A percentile compares a stretch with the other conserved stretches of the same genome.
Conservation (phyloP, 2,797 vertebrate species). For the Sardinella longiceps region DNA sequence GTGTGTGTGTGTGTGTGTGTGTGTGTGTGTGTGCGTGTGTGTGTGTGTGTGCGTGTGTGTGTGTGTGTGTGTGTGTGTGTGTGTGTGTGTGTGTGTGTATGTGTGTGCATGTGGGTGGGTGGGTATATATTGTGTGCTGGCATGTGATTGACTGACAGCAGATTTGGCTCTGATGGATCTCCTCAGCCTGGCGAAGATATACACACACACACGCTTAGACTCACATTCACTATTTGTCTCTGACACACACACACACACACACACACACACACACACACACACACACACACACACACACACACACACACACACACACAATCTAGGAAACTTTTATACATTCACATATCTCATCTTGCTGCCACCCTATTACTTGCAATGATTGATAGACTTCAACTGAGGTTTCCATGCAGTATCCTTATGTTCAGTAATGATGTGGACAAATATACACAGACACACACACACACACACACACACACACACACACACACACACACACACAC, state of each 20-base stretch:
- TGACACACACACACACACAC: background rate
- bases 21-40: too few species aligned
- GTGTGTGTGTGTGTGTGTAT: constrained; percentile 15
- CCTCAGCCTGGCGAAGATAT: background rate
- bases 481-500: constrained; percentile 13
- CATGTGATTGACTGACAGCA: constrained; percentile 8
- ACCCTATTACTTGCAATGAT: background rate
- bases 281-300: background rate
- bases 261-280: background rate
- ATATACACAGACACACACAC: background rate
- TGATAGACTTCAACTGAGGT: background rate
- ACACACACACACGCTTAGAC: background rate
- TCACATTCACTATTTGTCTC: too few species aligned
- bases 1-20: background rate
- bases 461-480: background rate
- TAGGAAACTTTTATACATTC: background rate
- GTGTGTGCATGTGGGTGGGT: constrained; percentile 21
- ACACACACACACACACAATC: background rate
- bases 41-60: background rate
- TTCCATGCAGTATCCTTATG: background rate
- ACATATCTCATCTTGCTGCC: background rate
- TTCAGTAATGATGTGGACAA: background rate
- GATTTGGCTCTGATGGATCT: constrained; percentile 5
- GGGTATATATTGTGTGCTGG: too few species aligned
- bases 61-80: constrained; percentile 28